These are phyloP conservation scores for Venustoraphidia nigricollis DNA, from an alignment of 2,888 invertebrate species.

Conservation along the genomic window DNA sequence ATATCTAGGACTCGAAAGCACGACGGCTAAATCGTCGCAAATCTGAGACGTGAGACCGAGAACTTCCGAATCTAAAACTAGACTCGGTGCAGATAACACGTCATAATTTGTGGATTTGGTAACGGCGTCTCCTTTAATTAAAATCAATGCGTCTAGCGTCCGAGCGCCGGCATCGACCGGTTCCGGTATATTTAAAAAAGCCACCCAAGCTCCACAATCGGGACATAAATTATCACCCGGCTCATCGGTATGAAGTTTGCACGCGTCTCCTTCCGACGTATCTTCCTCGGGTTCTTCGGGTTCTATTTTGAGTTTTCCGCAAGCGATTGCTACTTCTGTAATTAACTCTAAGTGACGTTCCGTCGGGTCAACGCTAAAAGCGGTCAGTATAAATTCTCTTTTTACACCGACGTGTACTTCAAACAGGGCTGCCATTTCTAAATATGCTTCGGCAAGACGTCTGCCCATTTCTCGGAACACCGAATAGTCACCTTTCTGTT, in stretches of 20 bases:
- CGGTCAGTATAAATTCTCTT: constrained; percentile 56
- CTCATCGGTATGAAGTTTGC: constrained; percentile 18
- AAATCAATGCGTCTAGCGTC: constrained; percentile 30
- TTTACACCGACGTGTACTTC: constrained; percentile 41
- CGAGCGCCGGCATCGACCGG: constrained; percentile 23
- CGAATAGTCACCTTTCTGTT: constrained; percentile 36
- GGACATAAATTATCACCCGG: not conserved
- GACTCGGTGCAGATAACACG: constrained; percentile 24
- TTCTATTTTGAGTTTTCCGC: constrained; percentile 22
- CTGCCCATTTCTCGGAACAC: constrained; percentile 38
- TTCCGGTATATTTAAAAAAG: not conserved
- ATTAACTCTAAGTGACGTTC: constrained; percentile 40
- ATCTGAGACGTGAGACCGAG: constrained; percentile 48
- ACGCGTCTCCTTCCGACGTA: constrained; percentile 22
- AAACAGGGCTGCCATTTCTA: constrained; percentile 44
- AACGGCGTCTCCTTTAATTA: constrained; percentile 34
- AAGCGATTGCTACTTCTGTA: constrained; percentile 32
- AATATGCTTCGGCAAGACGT: constrained; percentile 43
- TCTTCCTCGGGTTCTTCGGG: constrained; percentile 18
- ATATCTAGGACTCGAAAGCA: constrained; percentile 53
- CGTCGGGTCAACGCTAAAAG: constrained; percentile 60
- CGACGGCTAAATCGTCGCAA: constrained; percentile 53
- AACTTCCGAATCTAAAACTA: constrained; percentile 33
- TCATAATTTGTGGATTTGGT: constrained; percentile 23
- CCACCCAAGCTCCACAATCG: not conserved